Base-by-base conservation (phyloP, 2,113 vertebrate genomes). In the Macrotis lagotis region DNA sequence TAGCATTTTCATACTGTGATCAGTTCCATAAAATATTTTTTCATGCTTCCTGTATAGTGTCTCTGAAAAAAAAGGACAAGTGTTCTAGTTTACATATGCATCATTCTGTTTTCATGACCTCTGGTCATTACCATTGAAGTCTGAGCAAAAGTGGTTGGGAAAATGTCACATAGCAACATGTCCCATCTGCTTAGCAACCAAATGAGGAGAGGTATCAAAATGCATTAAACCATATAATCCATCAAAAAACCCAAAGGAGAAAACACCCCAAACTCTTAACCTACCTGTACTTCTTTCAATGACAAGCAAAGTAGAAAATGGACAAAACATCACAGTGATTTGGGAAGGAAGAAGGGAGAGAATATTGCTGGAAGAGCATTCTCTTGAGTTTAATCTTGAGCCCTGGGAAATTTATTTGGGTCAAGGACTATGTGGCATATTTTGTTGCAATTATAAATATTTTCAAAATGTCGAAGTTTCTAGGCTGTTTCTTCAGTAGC, bases 71-170 rank as follows among this genome's bases (percentile, higher is more conserved):
- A 95, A 91, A 90, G 88, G 44, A 92, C 91, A 59, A 96, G 89
- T 89, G 25, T 83, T 93, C 83, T 3, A 37, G 48, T 93, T 96
- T 94, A 95, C 93, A 16, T 91, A 89, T 88, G 49, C 74, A 48
- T 94, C 90, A 91, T 96, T 93, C 89, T 96, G 90, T 97, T 97
- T 97, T 95, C 51, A 50, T 96, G 93, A 96, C 89, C 95, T 96
- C 22, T 97, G 94, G 90, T 95, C 96, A 88, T 97, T 93, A 90
- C 37, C 5, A 1, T 44, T 91, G 53, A 66, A 93, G 31, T 92
- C 88, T 51, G 48, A 88, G 59, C 44, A 92, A 95, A 92, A 89
- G 92, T 49, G 50, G 89, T 59, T 4, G 59, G 19, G 94, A 95
- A 96, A 95, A 94, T 94, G 92, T 93, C 94, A 96, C 91, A 88